Percentiles rank a stretch among this genome's conserved stretches.
phyloP scores from a whole-genome alignment of 1,140 invertebrate genomes.

The Armadillidium nasatum region DNA sequence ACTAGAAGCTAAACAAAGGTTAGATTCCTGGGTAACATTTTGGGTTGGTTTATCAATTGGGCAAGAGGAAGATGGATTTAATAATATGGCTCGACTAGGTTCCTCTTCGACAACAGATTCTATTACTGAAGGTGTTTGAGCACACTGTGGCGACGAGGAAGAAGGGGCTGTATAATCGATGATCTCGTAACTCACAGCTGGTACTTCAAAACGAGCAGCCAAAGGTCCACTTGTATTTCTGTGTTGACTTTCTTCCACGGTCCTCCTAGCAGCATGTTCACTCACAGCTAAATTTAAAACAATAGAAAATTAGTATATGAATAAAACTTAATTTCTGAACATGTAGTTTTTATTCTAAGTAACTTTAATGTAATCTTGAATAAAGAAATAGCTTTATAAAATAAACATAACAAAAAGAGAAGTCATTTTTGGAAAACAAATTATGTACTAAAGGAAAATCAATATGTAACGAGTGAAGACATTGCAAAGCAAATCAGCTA shows the following conservation, averaged over 20 bases:
- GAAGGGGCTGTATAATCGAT: neutral
- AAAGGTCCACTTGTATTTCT: conserved; percentile 17
- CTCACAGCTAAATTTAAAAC: conserved; percentile 35
- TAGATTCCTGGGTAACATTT: neutral
- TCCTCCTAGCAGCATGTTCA: conserved; percentile 43
- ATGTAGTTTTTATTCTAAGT: no score
- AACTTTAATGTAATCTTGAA: no score
- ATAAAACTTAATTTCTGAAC: no score
- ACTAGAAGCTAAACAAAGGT: no score
- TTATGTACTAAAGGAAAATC: no score
- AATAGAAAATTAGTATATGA: no score
- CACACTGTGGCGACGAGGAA: neutral
- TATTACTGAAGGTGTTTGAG: neutral
- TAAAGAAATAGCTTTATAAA: no score
- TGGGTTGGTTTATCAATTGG: neutral
- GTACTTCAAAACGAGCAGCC: neutral
- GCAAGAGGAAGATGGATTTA: neutral
- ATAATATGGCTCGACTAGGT: neutral
- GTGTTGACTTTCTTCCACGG: conserved; percentile 44
- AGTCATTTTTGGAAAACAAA: no score
- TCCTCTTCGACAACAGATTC: neutral
- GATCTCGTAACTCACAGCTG: neutral
- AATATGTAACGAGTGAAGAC: no score
- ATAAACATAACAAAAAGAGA: no score
- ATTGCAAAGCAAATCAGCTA: no score